Evolutionary conservation across 2,888 invertebrate genomes (phyloP).

Genomic region (Phymatocera aterrima): DNA sequence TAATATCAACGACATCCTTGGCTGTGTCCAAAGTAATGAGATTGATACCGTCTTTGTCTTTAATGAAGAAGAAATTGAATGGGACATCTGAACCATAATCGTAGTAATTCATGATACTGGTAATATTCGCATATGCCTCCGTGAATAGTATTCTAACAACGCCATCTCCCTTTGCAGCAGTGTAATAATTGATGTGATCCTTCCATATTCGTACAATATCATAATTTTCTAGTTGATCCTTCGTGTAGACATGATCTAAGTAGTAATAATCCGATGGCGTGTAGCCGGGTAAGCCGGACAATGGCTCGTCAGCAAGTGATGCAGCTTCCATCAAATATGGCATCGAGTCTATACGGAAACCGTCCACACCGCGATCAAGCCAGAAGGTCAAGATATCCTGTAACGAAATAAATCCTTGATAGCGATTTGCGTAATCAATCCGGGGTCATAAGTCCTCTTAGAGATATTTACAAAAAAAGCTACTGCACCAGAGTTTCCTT

Average conservation of each 20-base stretch:
- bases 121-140: slow-evolving; percentile 38
- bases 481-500: neutral
- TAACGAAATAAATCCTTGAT: neutral
- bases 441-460: neutral
- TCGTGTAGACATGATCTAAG: slow-evolving; percentile 30
- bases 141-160: slow-evolving; percentile 13
- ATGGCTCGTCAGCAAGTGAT: slow-evolving; percentile 6
- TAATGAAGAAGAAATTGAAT: slow-evolving; percentile 25
- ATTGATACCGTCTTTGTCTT: neutral
- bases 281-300: slow-evolving; percentile 12
- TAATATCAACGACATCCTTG: neutral
- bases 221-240: slow-evolving; percentile 39
- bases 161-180: neutral
- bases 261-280: slow-evolving; percentile 21
- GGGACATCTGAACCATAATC: slow-evolving; percentile 25
- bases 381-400: slow-evolving; percentile 35
- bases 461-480: neutral
- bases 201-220: slow-evolving; percentile 5
- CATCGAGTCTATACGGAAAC: slow-evolving; percentile 31
- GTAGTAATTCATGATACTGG: slow-evolving; percentile 18
- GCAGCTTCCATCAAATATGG: slow-evolving; percentile 32
- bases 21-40: slow-evolving; percentile 6
- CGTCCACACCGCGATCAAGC: slow-evolving; percentile 28
- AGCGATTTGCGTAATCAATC: neutral
- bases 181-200: slow-evolving; percentile 27